phyloP scores from a whole-genome alignment of 64 coral and sea anemone genomes.

The Stichodactyla mertensii region DNA sequence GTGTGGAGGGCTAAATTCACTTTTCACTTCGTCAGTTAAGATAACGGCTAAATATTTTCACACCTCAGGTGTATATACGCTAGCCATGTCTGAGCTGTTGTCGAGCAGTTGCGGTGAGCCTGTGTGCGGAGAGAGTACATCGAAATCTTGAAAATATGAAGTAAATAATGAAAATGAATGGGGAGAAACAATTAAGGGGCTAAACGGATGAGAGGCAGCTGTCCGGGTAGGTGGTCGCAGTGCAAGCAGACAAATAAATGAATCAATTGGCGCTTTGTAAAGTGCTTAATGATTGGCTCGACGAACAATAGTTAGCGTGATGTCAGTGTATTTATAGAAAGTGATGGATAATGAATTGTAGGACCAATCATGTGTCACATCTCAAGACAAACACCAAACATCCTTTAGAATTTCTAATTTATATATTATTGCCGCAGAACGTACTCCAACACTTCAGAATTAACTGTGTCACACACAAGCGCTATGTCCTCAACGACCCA shows the following conservation, averaged over 20 bases:
- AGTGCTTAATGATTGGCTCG: conserved; percentile 78
- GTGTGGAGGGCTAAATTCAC: conserved; percentile 77
- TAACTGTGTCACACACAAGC: conserved; percentile 95
- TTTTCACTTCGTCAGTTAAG: conserved; percentile 72
- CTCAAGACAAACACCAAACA: conserved; percentile 97
- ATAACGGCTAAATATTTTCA: conserved; percentile 97
- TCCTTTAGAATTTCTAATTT: conserved; percentile 99
- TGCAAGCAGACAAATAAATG: conserved; percentile 97
- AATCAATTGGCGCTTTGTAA: conserved; percentile 99
- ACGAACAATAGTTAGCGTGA: conserved; percentile 95
- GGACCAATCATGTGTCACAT: conserved; percentile 81
- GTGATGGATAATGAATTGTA: conserved; percentile 96
- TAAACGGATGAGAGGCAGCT: conserved; percentile 97
- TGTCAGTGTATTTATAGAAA: conserved; percentile 99
- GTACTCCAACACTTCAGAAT: conserved; percentile 98
- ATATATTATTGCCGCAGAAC: conserved; percentile 99
- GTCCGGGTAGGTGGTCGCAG: conserved; percentile 96
- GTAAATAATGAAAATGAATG: conserved; percentile 95
- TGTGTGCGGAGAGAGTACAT: conserved; percentile 12
- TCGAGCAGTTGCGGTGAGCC: conserved; percentile 6
- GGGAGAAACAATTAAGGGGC: conserved; percentile 92
- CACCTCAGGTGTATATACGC: conserved; percentile 63
- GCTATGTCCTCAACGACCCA: conserved; percentile 82
- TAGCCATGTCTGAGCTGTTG: conserved; percentile 1
- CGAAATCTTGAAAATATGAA: conserved; percentile 67